phyloP scores from a whole-genome alignment of 2,888 invertebrate species.

The Lacanobia oleracea region DNA sequence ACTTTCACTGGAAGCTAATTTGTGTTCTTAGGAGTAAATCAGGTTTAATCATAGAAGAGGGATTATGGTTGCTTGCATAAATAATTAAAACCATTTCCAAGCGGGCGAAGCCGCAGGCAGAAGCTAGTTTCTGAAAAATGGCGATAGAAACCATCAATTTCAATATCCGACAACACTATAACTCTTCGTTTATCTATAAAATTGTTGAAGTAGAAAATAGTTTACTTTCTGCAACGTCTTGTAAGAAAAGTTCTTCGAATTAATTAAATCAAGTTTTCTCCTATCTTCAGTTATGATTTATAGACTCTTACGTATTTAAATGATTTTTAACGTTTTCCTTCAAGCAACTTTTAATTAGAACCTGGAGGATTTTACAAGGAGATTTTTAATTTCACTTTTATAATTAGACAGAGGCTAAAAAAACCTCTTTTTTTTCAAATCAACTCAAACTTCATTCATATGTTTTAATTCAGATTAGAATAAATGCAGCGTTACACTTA shows the following conservation, averaged over 20 bases:
- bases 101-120: not conserved
- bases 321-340: conserved; percentile 12
- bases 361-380: not conserved
- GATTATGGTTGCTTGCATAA: too few relatives aligned
- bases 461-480: not conserved
- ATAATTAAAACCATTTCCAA: too few relatives aligned
- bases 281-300: conserved; percentile 29
- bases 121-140: not conserved
- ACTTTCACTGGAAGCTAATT: too few relatives aligned
- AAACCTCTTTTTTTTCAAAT: too few relatives aligned
- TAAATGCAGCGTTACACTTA: not conserved
- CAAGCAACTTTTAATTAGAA: conserved; percentile 23
- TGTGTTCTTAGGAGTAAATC: too few relatives aligned
- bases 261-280: conserved; percentile 30
- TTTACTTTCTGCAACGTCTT: conserved; percentile 4
- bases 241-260: conserved; percentile 37
- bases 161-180: conserved; percentile 9
- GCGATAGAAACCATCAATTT: conserved; percentile 14
- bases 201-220: conserved; percentile 17
- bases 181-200: conserved; percentile 28
- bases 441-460: too few relatives aligned
- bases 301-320: conserved; percentile 11
- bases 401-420: not conserved
- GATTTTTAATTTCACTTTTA: not conserved
- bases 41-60: too few relatives aligned